Conservation (phyloP, 2,888 invertebrate species). For the Ichneumoninae sp. region DNA sequence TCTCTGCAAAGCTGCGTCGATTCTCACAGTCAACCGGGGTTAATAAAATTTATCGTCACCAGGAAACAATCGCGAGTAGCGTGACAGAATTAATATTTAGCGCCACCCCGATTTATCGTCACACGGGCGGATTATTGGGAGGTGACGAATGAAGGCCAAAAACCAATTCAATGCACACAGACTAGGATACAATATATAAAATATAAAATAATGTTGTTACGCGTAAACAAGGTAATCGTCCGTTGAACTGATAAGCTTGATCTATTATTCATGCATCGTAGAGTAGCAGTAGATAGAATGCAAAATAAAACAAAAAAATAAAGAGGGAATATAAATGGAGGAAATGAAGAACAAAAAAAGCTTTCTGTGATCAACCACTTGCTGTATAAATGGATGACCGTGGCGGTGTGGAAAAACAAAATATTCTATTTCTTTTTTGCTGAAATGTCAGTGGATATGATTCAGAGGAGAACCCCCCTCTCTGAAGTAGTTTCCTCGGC, state of each 20-base stretch:
- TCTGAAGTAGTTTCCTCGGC: conserved; percentile 40
- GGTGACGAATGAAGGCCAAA: background rate
- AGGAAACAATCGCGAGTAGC: background rate
- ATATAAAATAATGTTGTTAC: conserved; percentile 32
- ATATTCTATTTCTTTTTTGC: conserved; percentile 21
- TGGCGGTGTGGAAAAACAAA: conserved; percentile 9
- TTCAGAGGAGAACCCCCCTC: background rate
- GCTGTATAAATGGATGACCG: background rate
- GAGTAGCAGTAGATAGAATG: conserved; percentile 11
- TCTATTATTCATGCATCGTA: conserved; percentile 56
- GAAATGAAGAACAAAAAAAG: conserved; percentile 12
- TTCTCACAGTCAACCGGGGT: background rate
- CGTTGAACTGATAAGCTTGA: conserved; percentile 52
- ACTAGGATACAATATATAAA: background rate
- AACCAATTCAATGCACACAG: background rate
- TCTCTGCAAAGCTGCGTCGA: background rate
- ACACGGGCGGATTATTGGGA: background rate
- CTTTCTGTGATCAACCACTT: background rate
- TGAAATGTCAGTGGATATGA: conserved; percentile 26
- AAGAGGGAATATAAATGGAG: conserved; percentile 18
- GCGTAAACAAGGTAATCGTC: conserved; percentile 37
- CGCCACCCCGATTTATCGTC: background rate
- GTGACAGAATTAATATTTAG: background rate
- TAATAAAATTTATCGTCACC: background rate
- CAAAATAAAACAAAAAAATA: conserved; percentile 7